Evolutionary conservation across 2,113 vertebrate species (phyloP), one percentile per base, ranked within the genome.

Genomic region (Lichenostomus cassidix): DNA sequence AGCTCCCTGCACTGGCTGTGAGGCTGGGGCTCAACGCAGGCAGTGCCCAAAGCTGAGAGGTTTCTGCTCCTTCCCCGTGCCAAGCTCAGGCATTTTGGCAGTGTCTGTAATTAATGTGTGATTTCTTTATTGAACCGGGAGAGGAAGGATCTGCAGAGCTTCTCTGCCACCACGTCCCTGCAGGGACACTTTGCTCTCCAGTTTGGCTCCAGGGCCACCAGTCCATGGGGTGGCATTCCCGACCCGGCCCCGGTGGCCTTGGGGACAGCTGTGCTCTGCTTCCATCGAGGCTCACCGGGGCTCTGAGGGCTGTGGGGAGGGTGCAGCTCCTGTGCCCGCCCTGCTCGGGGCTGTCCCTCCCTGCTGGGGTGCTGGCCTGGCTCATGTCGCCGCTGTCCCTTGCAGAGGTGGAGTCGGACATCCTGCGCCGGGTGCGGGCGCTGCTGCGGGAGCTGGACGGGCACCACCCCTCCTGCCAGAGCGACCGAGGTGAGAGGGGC

Each of bases 371-470:
- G 46, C 39, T 37, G 46, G 6, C n/a, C 39, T 19, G n/a, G n/a
- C 49, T 64, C 31, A 59, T 1, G 3, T 4, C 8, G 12, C 65
- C 35, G n/a, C 2, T 41, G 50, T 85, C 24, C 46, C 33, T 22
- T 19, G 2, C 89, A 92, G 98, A 98, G 69, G 91, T 97, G 23
- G 99, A 99, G 91, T 97, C 98, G 1, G 99, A 99, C 85, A 97
- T 99, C 60, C 98, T 99, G 95, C 98, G 98, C 88, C 98, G 98
- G 1, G 96, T 99, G 65, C 98, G 98, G 73, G 98, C 98, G 2
- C 97, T 99, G 78, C 98, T 99, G 37, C 97, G 99, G 35, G 98
- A 98, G 64, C 97, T 98, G 28, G 98, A 98, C 3, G 75, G 93
- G 63, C 98, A 97, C 44, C 95, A 97, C 29, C 83, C 98, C 0